Base-by-base conservation (phyloP, 1,140 invertebrate species). In the Scylla paramamosain region DNA sequence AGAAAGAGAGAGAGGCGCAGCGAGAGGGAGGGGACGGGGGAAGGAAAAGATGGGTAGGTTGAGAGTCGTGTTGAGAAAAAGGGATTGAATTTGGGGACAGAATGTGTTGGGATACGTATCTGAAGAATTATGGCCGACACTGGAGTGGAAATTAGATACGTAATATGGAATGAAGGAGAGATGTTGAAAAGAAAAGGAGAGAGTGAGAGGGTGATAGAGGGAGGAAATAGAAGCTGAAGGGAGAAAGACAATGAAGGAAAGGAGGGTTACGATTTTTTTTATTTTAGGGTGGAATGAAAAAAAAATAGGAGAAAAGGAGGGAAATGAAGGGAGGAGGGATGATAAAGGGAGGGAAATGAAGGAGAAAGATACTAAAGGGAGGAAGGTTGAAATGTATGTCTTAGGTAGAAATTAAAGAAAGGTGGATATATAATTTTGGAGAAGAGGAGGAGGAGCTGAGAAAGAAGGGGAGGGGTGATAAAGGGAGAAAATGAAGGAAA, bases 191-290 rank as follows among this genome's bases (percentile, higher is more conserved):
- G 25, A 20, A 28, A 4, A n/a, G 20, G 46, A n/a, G 16, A 16
- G 84, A 16, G 83, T 29, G 3, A 16, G 83, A 16, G 83, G 32
- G 83, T 16, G 84, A 87, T 12, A 59, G 52, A 3, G 52, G 20
- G 52, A 92, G 6, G 25, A 48, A 67, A 31, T 14, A 12, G 20
- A 28, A 31, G 90, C 2, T 32, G 91, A 92, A n/a, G 67, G 52
- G 52, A 67, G 25, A 67, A 52, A 91, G 8, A 59, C 46, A 91
- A n/a, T 32, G 91, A 92, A n/a, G 67, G 52, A 92, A 52, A 59
- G 52, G 32, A 89, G 87, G 6, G 32, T n/a, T n/a, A n/a, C n/a
- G n/a, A n/a, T n/a, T n/a, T n/a, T n/a, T n/a, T n/a, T n/a, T n/a
- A n/a, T n/a, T n/a, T 4, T 6, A 89, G 87, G n/a, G 83, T 1